Evolutionary conservation across 2,888 invertebrate genomes (phyloP), one percentile per base, ranked within the genome.

Genomic region (Drosophila falleni): DNA sequence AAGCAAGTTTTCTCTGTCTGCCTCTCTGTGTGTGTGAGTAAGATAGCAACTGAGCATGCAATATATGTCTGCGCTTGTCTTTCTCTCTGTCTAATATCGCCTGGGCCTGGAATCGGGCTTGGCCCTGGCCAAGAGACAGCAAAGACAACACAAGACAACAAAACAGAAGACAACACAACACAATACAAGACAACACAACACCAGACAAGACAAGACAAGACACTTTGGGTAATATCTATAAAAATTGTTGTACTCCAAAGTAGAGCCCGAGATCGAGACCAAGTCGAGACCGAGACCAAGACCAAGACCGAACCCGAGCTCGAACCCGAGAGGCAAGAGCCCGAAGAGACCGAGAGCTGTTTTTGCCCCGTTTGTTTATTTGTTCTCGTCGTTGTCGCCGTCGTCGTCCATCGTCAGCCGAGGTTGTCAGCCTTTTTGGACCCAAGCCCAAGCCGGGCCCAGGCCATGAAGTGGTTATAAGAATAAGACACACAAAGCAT

Each of bases 381-480:
- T 51, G 65, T 72, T 58, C 62, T 67, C 47, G 51, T 56, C 47
- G 19, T 19, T 19, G 19, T 19, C 19, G 19, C 2, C 19, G 51
- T 56, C 59, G 44, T 50, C 55, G 44, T 65, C 64, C 56, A 50
- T 64, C 58, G 58, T 59, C 55, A 15, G 64, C 66, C 71, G 88
- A 90, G 89, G 90, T 89, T 89, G 89, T 87, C 89, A 89, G 90
- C 90, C 90, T 90, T 85, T 88, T 75, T 79, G 81, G 74, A 74
- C 77, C 68, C 81, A 67, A 67, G 63, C 59, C 63, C 56, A 60
- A 50, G 76, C 73, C 77, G 59, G 65, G 69, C 76, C 64, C 74
- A 79, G 68, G 77, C 86, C 79, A 71, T 75, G 81, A 75, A 83
- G 81, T 80, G 75, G 81, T 73, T 82, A 69, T 64, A 82, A 80